A percentile compares a stretch with the other conserved stretches of the same genome.
These are phyloP conservation scores for Andrena haemorrhoa DNA, from an alignment of 2,888 invertebrate species.

Conservation along the genomic window DNA sequence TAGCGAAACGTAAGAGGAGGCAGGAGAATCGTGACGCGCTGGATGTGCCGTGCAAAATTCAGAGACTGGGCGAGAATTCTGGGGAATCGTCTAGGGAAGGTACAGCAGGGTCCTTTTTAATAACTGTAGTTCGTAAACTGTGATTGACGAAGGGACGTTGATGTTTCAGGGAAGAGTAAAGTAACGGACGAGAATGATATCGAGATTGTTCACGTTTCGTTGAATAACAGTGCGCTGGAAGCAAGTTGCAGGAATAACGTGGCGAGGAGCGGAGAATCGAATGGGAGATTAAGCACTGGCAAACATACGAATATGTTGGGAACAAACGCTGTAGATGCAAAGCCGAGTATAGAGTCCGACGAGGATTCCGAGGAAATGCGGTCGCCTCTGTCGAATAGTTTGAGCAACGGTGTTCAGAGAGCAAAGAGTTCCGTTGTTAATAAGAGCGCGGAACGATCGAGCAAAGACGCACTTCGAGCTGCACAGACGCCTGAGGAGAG, in stretches of 20 bases:
- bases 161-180: slow-evolving; percentile 15
- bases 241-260: neutral
- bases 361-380: neutral
- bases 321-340: neutral
- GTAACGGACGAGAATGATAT: slow-evolving; percentile 44
- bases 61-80: slow-evolving; percentile 33
- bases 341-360: neutral
- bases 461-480: neutral
- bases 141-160: neutral
- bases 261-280: neutral
- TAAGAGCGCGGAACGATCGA: neutral
- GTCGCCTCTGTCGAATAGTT: neutral
- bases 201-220: slow-evolving; percentile 55
- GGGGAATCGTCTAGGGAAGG: slow-evolving; percentile 3
- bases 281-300: neutral
- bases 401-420: neutral
- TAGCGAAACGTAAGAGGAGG: slow-evolving; percentile 37
- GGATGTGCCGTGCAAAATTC: slow-evolving; percentile 57
- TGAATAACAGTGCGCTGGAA: neutral
- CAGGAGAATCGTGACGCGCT: neutral
- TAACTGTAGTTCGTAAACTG: neutral
- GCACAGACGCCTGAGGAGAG: neutral
- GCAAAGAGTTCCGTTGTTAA: neutral
- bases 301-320: neutral
- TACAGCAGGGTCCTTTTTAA: neutral